A percentile compares a stretch with the other conserved stretches of the same genome.
Conservation (phyloP, 2,888 invertebrate species). For the Lasioglossum figueresi region DNA sequence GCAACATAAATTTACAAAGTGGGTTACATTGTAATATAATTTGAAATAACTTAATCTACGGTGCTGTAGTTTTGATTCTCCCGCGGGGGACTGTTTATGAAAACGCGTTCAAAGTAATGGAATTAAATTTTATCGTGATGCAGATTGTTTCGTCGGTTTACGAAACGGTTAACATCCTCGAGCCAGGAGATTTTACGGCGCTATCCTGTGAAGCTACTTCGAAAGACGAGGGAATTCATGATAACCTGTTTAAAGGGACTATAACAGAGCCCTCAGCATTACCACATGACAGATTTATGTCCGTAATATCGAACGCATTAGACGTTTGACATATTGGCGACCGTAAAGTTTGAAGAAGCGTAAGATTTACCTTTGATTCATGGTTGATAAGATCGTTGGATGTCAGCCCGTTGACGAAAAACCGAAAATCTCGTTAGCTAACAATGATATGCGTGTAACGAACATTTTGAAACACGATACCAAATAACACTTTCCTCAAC, state of each 20-base stretch:
- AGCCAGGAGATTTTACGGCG: constrained; percentile 28
- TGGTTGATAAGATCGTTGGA: constrained; percentile 60
- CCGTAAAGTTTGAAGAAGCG: constrained; percentile 67
- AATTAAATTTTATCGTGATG: neutral
- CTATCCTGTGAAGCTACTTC: constrained; percentile 31
- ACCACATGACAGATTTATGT: constrained; percentile 73
- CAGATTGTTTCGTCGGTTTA: neutral
- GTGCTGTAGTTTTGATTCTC: neutral
- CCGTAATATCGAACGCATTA: constrained; percentile 75
- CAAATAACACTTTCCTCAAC: too few species aligned
- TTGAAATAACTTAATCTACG: neutral
- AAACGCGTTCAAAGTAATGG: neutral
- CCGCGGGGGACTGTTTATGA: neutral
- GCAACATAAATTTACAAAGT: neutral
- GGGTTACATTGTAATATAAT: neutral
- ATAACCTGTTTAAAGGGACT: constrained; percentile 58
- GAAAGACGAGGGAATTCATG: constrained; percentile 48
- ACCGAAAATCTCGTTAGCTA: neutral
- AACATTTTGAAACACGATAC: neutral
- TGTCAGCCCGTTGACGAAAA: constrained; percentile 15
- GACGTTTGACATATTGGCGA: constrained; percentile 72
- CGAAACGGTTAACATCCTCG: constrained; percentile 9
- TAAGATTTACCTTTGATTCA: constrained; percentile 62
- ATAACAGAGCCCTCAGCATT: constrained; percentile 61
- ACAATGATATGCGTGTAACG: constrained; percentile 23